phyloP scores from a whole-genome alignment of 2,113 vertebrate species.

The Chlorocebus sabaeus region DNA sequence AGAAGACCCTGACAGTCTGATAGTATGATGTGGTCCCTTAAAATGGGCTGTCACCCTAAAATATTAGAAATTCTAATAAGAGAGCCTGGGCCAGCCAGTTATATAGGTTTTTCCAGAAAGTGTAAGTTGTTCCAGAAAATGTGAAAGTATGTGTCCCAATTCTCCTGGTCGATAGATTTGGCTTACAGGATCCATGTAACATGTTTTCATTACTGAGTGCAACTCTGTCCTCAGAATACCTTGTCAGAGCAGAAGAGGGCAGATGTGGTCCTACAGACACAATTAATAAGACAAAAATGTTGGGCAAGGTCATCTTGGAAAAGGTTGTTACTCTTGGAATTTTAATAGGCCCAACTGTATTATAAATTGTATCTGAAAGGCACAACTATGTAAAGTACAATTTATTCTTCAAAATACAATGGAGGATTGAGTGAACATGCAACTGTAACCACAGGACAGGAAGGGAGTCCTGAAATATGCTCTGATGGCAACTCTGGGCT shows the following conservation, averaged over 20 bases:
- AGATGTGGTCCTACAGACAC: neutral
- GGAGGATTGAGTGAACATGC: neutral
- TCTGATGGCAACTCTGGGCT: neutral
- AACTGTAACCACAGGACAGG: neutral
- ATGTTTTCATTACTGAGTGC: neutral
- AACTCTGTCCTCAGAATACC: neutral
- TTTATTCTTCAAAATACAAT: neutral
- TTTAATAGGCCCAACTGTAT: neutral
- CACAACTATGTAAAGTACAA: neutral
- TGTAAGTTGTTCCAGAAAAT: slow-evolving; percentile 63
- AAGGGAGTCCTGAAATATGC: neutral
- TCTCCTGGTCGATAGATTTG: slow-evolving; percentile 72
- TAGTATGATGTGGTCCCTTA: too few relatives aligned
- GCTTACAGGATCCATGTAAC: slow-evolving; percentile 52
- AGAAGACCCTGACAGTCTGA: neutral
- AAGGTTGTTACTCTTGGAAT: neutral
- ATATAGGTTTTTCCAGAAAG: slow-evolving; percentile 34
- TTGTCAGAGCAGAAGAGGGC: neutral
- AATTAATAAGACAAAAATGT: neutral
- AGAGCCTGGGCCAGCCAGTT: slow-evolving; percentile 66
- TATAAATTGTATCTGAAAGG: neutral
- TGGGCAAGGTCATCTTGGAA: neutral
- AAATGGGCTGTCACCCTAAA: neutral
- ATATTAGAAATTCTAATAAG: slow-evolving; percentile 37
- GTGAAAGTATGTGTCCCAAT: slow-evolving; percentile 73